Evolutionary conservation across 2,113 vertebrate genomes (phyloP).

Genomic region (Egretta garzetta): DNA sequence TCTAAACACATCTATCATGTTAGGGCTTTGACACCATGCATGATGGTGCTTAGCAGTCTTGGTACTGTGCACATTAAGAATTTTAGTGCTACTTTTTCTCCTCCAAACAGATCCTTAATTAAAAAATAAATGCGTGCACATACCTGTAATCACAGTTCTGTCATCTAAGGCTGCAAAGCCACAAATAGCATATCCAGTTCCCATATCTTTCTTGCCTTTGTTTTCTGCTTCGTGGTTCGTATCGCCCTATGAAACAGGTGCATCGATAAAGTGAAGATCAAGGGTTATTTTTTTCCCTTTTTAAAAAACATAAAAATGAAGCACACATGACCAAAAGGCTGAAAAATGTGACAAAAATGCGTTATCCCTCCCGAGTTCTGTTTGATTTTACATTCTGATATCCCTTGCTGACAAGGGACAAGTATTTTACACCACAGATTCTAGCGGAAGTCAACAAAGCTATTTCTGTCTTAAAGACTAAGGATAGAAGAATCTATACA

Average conservation of each 20-base stretch:
- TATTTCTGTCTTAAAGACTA: not conserved
- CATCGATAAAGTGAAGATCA: not conserved
- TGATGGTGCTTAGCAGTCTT: not conserved
- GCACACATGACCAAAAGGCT: not conserved
- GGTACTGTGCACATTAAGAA: not conserved
- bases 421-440: not conserved
- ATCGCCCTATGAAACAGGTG: not conserved
- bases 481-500: not conserved
- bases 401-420: not conserved
- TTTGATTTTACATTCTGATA: not conserved
- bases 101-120: not conserved
- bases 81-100: not conserved
- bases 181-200: not conserved
- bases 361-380: not conserved
- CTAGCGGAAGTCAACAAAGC: not conserved
- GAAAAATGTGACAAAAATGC: not conserved
- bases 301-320: not conserved
- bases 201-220: not conserved
- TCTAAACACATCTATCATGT: constrained; percentile 18
- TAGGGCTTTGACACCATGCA: not conserved
- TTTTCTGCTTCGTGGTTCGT: not conserved
- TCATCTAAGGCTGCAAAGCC: not conserved
- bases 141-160: not conserved
- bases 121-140: not conserved
- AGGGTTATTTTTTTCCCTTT: not conserved